Base-by-base conservation (phyloP, 2,797 vertebrate genomes). In the Scolopax rusticola region DNA sequence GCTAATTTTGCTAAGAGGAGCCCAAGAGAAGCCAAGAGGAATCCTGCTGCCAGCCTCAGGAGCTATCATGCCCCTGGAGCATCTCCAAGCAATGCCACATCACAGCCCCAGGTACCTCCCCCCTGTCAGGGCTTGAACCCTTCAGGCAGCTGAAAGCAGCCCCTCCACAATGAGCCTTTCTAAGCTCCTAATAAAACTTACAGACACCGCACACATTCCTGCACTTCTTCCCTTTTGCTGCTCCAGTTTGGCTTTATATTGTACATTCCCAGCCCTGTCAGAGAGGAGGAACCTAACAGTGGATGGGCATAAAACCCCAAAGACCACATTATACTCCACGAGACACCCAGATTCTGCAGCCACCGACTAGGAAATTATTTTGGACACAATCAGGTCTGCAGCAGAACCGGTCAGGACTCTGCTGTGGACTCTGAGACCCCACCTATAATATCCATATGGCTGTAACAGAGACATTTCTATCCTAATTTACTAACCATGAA, bases 111-210 rank as follows among this genome's bases (percentile, higher is more conserved):
- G 33, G 77, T 53, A 68, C 27, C 3, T 12, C n/a, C 2, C 3
- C 75, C 82, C 76, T 96, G 94, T 45, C 83, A 86, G 91, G 70
- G 86, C 89, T 76, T 64, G 83, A 94, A 59, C 69, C 25, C 65
- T 24, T 8, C 82, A 84, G 73, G 73, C 69, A 79, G 69, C 57
- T 84, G 43, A 87, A 38, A 4, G 6, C 40, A 95, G 69, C 41
- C 59, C 54, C 51, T 78, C 65, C 47, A 71, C 67, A 48, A 59
- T 0, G 5, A 76, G 56, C 38, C 27, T 71, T 77, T 48, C 60
- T 8, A 61, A 70, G 33, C 51, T 68, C 2, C 0, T 17, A 20
- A 50, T 10, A 69, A 75, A 80, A 19, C 36, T 74, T 15, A 20
- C 6, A 80, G 41, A 41, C 45, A 88, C 8, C 23, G 5, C 1